A percentile compares a stretch with the other conserved stretches of the same genome.
These are phyloP conservation scores for Aphidius gifuensis DNA, from an alignment of 1,140 invertebrate species.

Conservation along the genomic window DNA sequence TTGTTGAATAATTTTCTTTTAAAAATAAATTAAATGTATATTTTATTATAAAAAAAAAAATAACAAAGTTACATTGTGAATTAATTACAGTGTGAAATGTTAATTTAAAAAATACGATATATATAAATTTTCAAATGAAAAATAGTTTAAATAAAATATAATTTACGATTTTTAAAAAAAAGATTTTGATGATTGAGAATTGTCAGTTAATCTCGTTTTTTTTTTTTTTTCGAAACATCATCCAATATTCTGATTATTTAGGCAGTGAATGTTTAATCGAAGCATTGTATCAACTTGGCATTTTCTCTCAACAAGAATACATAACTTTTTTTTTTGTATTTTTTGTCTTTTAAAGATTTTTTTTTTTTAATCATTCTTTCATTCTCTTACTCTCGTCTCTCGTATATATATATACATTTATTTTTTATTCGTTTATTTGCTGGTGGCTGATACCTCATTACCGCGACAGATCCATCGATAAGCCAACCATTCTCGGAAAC, in stretches of 20 bases:
- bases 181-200: too few species aligned
- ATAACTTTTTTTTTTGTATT: slow-evolving; percentile 15
- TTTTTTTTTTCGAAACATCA: slow-evolving; percentile 3
- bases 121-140: too few species aligned
- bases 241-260: slow-evolving; percentile 48
- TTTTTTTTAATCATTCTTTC: slow-evolving; percentile 35
- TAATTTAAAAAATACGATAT: too few species aligned
- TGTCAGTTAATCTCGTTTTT: too few species aligned
- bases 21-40: too few species aligned
- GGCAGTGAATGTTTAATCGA: slow-evolving; percentile 56
- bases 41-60: too few species aligned
- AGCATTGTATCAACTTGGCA: slow-evolving; percentile 51
- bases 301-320: slow-evolving; percentile 12
- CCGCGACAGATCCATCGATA: slow-evolving; percentile 56
- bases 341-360: slow-evolving; percentile 27
- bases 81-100: slow-evolving; percentile 1
- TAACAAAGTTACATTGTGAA: too few species aligned
- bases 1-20: too few species aligned
- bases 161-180: too few species aligned
- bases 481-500: slow-evolving; percentile 53
- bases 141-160: too few species aligned
- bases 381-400: slow-evolving; percentile 19
- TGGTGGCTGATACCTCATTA: slow-evolving; percentile 56
- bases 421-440: slow-evolving; percentile 54
- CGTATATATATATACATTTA: slow-evolving; percentile 19